Evolutionary conservation across 2,888 invertebrate genomes (phyloP).

Genomic region (Xiphydria camelus): DNA sequence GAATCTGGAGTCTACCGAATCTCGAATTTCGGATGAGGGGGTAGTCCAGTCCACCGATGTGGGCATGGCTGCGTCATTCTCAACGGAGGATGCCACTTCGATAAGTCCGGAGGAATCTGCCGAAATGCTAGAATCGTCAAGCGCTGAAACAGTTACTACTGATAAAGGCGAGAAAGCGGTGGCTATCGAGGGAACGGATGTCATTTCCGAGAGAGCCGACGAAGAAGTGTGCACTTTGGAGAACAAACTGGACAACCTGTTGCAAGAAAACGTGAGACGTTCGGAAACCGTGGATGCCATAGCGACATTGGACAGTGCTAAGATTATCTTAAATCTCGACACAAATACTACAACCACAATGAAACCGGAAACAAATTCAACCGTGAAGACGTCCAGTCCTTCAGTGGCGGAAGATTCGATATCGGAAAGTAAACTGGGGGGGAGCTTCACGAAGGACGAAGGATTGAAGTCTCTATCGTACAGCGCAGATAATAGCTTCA

Average conservation of each 20-base stretch:
- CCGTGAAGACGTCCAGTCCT: slow-evolving; percentile 1
- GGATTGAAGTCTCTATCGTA: slow-evolving; percentile 43
- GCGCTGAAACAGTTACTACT: too few species aligned
- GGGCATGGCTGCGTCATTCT: neutral
- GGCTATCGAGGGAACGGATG: slow-evolving; percentile 15
- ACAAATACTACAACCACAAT: slow-evolving; percentile 54
- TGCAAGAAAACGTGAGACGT: slow-evolving; percentile 34
- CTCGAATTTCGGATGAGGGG: too few species aligned
- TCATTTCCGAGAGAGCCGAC: slow-evolving; percentile 23
- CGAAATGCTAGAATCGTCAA: too few species aligned
- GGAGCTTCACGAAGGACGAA: slow-evolving; percentile 19
- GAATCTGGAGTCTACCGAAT: neutral
- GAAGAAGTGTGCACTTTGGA: slow-evolving; percentile 44
- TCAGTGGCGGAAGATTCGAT: neutral
- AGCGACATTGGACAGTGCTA: slow-evolving; percentile 31
- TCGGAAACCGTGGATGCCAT: slow-evolving; percentile 31
- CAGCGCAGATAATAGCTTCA: slow-evolving; percentile 47
- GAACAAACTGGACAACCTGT: slow-evolving; percentile 42
- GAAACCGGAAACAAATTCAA: slow-evolving; percentile 37
- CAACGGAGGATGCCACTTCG: neutral
- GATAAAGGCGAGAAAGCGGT: too few species aligned
- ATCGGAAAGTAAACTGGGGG: neutral
- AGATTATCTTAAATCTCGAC: slow-evolving; percentile 52
- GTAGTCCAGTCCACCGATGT: neutral
- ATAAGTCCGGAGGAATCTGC: neutral